These are phyloP conservation scores for Anguilla rostrata DNA, from an alignment of 2,113 vertebrate genomes.

Conservation along the genomic window DNA sequence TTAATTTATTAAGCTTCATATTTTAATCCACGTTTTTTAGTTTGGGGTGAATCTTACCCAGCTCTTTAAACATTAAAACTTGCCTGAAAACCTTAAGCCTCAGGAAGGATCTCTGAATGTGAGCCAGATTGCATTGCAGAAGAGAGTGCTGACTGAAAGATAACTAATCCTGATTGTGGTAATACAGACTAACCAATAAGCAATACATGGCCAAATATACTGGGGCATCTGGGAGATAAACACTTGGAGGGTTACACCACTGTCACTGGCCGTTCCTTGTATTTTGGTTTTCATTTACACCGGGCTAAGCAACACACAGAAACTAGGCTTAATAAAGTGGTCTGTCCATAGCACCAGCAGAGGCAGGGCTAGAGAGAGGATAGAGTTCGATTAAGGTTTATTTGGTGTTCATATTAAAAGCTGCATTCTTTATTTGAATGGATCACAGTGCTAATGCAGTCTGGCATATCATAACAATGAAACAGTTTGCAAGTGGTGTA, in stretches of 20 bases:
- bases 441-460: slow-evolving; percentile 21
- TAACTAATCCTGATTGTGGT: background rate
- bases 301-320: background rate
- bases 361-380: background rate
- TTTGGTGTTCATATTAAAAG: slow-evolving; percentile 12
- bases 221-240: background rate
- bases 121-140: background rate
- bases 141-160: background rate
- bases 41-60: too few relatives aligned
- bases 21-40: background rate
- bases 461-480: background rate
- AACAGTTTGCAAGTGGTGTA: too few relatives aligned
- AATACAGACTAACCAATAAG: background rate
- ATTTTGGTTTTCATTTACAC: background rate
- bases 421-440: slow-evolving; percentile 32
- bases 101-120: background rate
- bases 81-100: background rate
- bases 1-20: too few relatives aligned
- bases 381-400: slow-evolving; percentile 28
- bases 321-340: background rate
- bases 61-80: background rate
- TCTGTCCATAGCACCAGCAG: background rate
- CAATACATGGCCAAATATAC: background rate
- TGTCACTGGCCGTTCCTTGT: background rate
- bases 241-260: background rate